These are phyloP conservation scores for Ivindomyrus marchei DNA, from an alignment of 2,113 vertebrate species.

Conservation along the genomic window DNA sequence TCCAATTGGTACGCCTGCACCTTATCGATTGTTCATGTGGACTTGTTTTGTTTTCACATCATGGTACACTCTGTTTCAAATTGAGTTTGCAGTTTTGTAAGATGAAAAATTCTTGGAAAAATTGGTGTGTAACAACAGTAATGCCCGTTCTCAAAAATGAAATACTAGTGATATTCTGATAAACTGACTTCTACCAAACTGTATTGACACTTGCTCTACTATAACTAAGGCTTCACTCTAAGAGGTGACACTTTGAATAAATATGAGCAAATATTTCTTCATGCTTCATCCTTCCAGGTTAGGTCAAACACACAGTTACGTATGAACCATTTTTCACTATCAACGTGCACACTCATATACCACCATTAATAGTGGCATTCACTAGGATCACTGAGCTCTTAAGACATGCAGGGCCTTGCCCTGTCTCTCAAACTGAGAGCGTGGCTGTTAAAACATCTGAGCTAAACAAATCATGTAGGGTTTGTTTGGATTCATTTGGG, in stretches of 20 bases:
- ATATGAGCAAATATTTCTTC: not conserved
- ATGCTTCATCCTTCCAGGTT: not conserved
- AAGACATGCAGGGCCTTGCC: not conserved
- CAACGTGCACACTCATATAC: not conserved
- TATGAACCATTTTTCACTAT: not conserved
- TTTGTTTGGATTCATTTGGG: not conserved
- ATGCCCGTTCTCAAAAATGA: not conserved
- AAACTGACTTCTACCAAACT: not conserved
- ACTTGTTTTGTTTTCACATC: not conserved
- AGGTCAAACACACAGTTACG: not conserved
- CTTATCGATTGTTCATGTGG: too few species aligned
- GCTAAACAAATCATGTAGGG: not conserved
- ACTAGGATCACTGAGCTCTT: not conserved
- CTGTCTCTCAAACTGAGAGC: not conserved
- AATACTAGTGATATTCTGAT: not conserved
- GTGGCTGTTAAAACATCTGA: not conserved
- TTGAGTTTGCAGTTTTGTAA: not conserved
- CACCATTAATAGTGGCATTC: not conserved
- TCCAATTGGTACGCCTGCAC: too few species aligned
- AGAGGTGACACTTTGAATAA: not conserved
- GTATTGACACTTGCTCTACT: not conserved
- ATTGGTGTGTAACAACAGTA: not conserved
- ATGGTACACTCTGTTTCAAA: not conserved
- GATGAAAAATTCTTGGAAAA: not conserved
- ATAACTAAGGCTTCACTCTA: not conserved